Evolutionary conservation across 2,888 invertebrate genomes (phyloP).

Genomic region (Chymomyza procnemis): DNA sequence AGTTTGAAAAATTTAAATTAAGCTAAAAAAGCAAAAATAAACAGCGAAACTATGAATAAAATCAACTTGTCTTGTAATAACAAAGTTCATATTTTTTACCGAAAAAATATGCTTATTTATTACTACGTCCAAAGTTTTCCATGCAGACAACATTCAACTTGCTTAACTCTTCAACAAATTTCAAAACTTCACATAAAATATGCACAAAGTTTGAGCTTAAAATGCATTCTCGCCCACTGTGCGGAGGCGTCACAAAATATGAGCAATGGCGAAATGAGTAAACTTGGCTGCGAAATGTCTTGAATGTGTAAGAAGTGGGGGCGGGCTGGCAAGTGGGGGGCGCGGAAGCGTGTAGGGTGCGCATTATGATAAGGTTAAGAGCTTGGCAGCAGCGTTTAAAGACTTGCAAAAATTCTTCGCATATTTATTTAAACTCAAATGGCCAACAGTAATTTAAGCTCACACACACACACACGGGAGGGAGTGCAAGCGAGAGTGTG

Average conservation of each 20-base stretch:
- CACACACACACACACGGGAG: constrained; percentile 14
- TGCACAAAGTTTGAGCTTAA: not conserved
- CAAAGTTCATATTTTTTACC: too few relatives aligned
- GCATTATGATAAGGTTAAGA: not conserved
- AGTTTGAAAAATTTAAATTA: too few relatives aligned
- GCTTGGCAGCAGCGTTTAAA: not conserved
- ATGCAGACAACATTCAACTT: too few relatives aligned
- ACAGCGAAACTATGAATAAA: too few relatives aligned
- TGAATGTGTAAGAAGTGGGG: not conserved
- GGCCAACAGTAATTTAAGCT: constrained; percentile 59
- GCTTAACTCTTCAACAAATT: not conserved
- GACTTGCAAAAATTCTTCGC: constrained; percentile 28
- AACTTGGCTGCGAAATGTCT: constrained; percentile 48
- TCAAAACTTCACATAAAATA: not conserved
- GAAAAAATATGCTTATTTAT: too few relatives aligned
- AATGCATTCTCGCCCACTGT: not conserved
- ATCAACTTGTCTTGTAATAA: too few relatives aligned
- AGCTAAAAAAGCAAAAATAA: too few relatives aligned
- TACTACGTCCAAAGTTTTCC: too few relatives aligned
- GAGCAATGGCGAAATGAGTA: not conserved
- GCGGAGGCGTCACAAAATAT: not conserved
- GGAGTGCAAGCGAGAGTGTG: not conserved
- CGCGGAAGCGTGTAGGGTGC: not conserved
- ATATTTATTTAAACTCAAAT: constrained; percentile 68
- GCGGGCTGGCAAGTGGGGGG: too few relatives aligned